These are phyloP conservation scores for Phenganax stokvisi DNA, from an alignment of 92 coral and sea anemone species.

Conservation along the genomic window DNA sequence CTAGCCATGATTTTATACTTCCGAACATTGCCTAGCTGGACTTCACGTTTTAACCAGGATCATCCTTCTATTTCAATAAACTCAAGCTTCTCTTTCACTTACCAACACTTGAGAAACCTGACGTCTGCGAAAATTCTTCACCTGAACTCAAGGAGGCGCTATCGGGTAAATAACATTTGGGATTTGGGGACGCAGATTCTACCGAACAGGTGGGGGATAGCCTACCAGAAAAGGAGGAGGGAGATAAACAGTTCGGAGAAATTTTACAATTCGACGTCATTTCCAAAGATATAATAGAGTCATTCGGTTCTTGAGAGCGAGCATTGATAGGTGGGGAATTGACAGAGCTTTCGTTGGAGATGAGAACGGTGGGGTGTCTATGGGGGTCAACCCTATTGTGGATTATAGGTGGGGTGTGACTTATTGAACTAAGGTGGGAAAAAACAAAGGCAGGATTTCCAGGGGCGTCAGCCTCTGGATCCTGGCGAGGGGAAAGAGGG, in stretches of 20 bases:
- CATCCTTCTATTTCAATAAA: too few relatives aligned
- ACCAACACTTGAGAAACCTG: constrained; percentile 12
- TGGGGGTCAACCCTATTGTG: background rate
- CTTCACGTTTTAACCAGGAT: too few relatives aligned
- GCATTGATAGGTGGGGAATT: background rate
- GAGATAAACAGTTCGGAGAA: constrained; percentile 32
- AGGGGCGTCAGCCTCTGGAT: constrained; percentile 10
- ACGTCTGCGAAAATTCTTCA: background rate
- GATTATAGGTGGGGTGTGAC: background rate
- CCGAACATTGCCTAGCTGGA: too few relatives aligned
- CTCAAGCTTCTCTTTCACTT: background rate
- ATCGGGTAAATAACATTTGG: background rate
- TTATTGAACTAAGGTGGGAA: constrained; percentile 1
- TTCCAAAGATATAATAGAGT: constrained; percentile 30
- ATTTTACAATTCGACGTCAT: constrained; percentile 33
- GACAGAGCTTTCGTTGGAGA: constrained; percentile 14
- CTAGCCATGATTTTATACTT: background rate
- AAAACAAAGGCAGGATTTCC: constrained; percentile 27
- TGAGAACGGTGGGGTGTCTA: constrained; percentile 1
- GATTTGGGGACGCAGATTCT: constrained; percentile 16
- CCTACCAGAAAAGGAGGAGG: constrained; percentile 26
- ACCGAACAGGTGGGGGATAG: constrained; percentile 30
- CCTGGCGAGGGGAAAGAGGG: constrained; percentile 58
- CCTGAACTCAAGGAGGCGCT: constrained; percentile 1
- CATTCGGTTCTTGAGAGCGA: constrained; percentile 23